A percentile compares a stretch with the other conserved stretches of the same genome.
Evolutionary conservation across 2,113 vertebrate genomes (phyloP).

Genomic region (Phodopus roborovskii): DNA sequence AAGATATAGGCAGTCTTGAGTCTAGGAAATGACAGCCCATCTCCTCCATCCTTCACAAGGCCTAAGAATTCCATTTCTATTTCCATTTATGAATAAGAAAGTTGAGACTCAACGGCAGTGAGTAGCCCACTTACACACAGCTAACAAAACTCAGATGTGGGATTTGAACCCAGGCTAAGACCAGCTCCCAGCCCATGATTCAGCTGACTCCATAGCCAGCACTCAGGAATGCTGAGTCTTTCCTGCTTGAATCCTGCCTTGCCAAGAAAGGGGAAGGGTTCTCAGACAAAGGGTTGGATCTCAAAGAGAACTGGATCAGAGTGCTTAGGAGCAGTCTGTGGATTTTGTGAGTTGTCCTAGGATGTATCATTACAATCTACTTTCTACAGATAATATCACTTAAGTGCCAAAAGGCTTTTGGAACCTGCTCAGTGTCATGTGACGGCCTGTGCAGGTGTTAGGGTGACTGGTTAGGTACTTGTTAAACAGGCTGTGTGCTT

Average conservation of each 20-base stretch:
- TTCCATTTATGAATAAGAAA: neutral
- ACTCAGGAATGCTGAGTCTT: rapidly evolving
- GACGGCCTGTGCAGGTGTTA: neutral
- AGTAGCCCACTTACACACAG: neutral
- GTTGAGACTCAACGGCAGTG: neutral
- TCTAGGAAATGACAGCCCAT: neutral
- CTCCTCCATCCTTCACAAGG: neutral
- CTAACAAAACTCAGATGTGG: neutral
- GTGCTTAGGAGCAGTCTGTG: neutral
- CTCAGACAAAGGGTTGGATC: neutral
- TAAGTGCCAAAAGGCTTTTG: neutral
- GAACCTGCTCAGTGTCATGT: neutral
- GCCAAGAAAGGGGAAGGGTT: no score
- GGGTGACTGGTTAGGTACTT: neutral
- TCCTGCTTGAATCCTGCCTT: neutral
- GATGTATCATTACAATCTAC: slow-evolving; percentile 4
- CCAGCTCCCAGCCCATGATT: neutral
- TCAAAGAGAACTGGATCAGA: neutral
- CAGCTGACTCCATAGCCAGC: neutral
- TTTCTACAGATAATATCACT: neutral
- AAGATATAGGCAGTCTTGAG: neutral
- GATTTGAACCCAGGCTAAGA: neutral
- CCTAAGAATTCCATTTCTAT: neutral
- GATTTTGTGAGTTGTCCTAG: neutral
- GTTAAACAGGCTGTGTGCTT: neutral